Percentiles rank a stretch among this genome's conserved stretches.
phyloP scores from a whole-genome alignment of 35 echinoderm and acorn worm species.

The Lytechinus variegatus region DNA sequence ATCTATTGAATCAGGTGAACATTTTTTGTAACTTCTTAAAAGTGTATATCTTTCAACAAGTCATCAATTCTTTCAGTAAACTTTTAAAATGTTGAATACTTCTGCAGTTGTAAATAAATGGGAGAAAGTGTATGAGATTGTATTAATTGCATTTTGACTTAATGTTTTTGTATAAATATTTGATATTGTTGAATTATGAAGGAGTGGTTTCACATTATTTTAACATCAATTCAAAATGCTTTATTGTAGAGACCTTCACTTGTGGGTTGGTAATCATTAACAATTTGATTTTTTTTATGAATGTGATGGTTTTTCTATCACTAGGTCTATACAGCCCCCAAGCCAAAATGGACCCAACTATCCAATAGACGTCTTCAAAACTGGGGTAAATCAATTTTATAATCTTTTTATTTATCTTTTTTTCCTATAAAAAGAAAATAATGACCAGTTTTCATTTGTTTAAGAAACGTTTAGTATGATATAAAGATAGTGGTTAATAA shows the following conservation, averaged over 20 bases:
- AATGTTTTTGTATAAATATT: background rate
- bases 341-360: slow-evolving; percentile 93
- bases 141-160: background rate
- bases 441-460: background rate
- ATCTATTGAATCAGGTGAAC: slow-evolving; percentile 64
- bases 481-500: background rate
- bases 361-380: slow-evolving; percentile 90
- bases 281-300: no score
- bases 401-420: background rate
- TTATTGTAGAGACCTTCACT: no score
- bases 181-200: no score
- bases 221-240: no score
- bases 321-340: slow-evolving; percentile 89
- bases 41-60: background rate
- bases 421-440: background rate
- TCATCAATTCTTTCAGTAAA: no score
- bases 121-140: no score
- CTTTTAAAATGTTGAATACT: no score
- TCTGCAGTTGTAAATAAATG: no score
- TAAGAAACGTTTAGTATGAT: background rate
- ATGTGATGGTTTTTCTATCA: background rate
- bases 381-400: slow-evolving; percentile 72
- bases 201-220: no score
- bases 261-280: no score
- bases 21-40: background rate